phyloP scores from a whole-genome alignment of 2,888 invertebrate genomes.

The Rapana venosa region DNA sequence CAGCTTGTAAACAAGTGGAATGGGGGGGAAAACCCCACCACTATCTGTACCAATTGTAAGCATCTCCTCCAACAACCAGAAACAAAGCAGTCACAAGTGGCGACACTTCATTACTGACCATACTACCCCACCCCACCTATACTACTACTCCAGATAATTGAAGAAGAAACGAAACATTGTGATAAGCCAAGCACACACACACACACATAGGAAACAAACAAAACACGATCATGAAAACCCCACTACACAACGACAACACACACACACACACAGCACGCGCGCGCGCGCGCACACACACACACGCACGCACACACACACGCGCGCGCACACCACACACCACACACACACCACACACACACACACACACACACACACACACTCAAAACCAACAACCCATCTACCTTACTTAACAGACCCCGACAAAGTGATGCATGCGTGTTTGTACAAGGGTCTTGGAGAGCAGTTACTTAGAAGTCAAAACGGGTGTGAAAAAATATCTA shows the following conservation, averaged over 20 bases:
- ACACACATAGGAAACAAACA: neutral
- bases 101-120: constrained; percentile 29
- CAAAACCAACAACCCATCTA: neutral
- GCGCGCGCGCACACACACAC: too few relatives aligned
- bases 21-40: too few relatives aligned
- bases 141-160: neutral
- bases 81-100: constrained; percentile 6
- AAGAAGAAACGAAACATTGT: neutral
- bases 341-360: too few relatives aligned
- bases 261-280: neutral
- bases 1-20: too few relatives aligned
- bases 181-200: neutral
- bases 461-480: neutral
- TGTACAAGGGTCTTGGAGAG: neutral
- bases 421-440: constrained; percentile 22
- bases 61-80: neutral
- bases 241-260: neutral
- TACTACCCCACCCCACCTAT: neutral
- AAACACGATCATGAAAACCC: neutral
- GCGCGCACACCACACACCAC: too few relatives aligned
- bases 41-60: too few relatives aligned
- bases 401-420: neutral
- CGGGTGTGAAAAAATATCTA: constrained; percentile 18
- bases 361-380: neutral
- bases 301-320: neutral